phyloP scores from a whole-genome alignment of 1,140 invertebrate genomes.

The Rhagoletis zephyria region DNA sequence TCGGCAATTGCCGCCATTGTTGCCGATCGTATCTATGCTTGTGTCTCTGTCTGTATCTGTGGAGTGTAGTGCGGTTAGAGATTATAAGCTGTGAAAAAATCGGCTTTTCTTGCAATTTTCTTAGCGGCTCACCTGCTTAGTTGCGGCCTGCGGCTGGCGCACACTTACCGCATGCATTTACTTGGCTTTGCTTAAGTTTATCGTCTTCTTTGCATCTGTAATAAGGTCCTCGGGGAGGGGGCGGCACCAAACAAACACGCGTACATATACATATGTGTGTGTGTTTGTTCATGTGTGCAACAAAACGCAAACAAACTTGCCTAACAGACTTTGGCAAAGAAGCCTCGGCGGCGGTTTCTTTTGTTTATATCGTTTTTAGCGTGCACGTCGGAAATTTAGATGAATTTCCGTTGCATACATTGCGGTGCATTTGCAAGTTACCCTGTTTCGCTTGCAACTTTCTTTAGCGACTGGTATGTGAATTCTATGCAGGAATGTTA shows the following conservation, averaged over 20 bases:
- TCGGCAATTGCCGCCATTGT: neutral
- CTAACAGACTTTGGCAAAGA: neutral
- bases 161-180: neutral
- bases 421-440: slow-evolving; percentile 2
- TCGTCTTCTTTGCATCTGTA: slow-evolving; percentile 48
- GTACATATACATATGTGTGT: no score
- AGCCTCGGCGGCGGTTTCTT: neutral
- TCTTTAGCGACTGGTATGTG: neutral
- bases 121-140: slow-evolving; percentile 32
- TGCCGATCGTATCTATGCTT: neutral
- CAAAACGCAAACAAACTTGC: slow-evolving; percentile 17
- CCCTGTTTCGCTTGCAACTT: neutral
- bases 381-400: neutral
- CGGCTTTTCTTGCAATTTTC: slow-evolving; percentile 37
- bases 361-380: neutral
- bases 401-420: slow-evolving; percentile 36
- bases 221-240: slow-evolving; percentile 24
- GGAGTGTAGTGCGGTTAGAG: neutral
- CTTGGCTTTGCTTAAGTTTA: slow-evolving; percentile 34
- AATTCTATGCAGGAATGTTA: neutral
- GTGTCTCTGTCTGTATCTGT: neutral
- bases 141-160: slow-evolving; percentile 3
- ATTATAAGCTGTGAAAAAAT: neutral
- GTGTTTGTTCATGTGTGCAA: neutral
- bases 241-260: neutral